Percentiles rank a stretch among this genome's conserved stretches.
Evolutionary conservation across 1,140 invertebrate genomes (phyloP).

Genomic region (Aricia agestis): DNA sequence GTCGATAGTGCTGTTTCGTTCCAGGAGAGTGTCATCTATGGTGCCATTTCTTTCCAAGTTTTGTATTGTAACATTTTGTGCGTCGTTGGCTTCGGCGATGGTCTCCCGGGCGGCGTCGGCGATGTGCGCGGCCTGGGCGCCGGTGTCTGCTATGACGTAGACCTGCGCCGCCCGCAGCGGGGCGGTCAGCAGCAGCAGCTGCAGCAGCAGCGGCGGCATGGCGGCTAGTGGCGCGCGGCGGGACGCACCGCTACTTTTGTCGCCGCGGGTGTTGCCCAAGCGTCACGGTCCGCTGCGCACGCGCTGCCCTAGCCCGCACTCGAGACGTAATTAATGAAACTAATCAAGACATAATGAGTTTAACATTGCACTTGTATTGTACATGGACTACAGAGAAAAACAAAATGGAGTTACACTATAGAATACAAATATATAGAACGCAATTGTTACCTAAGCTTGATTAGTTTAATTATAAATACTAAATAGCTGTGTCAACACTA

Average conservation of each 20-base stretch:
- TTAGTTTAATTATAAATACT: too few species aligned
- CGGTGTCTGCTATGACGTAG: conserved; percentile 39
- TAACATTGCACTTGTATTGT: too few species aligned
- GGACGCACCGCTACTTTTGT: conserved; percentile 52
- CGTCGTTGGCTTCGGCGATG: conserved; percentile 32
- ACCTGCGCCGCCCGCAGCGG: conserved; percentile 33
- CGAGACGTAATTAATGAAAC: not conserved
- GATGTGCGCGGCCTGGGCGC: conserved; percentile 29
- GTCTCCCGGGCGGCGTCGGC: conserved; percentile 33
- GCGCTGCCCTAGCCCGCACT: conserved; percentile 26
- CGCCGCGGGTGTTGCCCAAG: conserved; percentile 50
- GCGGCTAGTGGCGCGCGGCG: conserved; percentile 62
- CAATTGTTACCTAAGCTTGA: too few species aligned
- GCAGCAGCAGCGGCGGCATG: conserved; percentile 54
- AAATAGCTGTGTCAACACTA: too few species aligned
- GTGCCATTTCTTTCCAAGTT: conserved; percentile 34
- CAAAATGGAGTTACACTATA: too few species aligned
- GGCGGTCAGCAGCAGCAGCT: conserved; percentile 33
- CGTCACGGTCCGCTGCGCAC: conserved; percentile 41
- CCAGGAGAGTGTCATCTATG: conserved; percentile 21
- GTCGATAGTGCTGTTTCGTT: conserved; percentile 6
- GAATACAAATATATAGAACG: too few species aligned
- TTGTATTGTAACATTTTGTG: conserved; percentile 22
- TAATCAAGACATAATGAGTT: not conserved
- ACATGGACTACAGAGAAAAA: too few species aligned